A percentile compares a stretch with the other conserved stretches of the same genome.
phyloP scores from a whole-genome alignment of 2,113 vertebrate genomes.

The Pleuronectes platessa region DNA sequence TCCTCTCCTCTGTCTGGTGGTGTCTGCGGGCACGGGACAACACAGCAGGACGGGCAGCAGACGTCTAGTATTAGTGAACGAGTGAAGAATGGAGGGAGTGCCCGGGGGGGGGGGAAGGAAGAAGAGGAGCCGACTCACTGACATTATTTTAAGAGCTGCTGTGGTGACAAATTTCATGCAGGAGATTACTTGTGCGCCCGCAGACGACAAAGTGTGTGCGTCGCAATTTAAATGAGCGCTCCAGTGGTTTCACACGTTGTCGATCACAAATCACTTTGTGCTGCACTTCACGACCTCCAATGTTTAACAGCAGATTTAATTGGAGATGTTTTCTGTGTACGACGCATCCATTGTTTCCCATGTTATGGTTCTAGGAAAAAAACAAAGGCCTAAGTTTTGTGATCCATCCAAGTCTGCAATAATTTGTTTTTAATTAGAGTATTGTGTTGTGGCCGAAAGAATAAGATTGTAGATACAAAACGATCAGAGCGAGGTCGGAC shows the following conservation, averaged over 20 bases:
- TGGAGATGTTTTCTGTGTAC: not conserved
- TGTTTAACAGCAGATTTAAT: too few species aligned
- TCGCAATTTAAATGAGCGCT: conserved; percentile 12
- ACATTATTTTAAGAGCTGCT: conserved; percentile 62
- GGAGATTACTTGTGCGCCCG: conserved; percentile 42
- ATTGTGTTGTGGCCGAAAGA: too few species aligned
- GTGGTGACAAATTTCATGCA: conserved; percentile 55
- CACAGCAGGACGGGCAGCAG: conserved; percentile 30
- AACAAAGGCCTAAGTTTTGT: not conserved
- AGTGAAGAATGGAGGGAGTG: conserved; percentile 34
- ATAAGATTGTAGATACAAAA: too few species aligned
- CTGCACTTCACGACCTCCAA: not conserved
- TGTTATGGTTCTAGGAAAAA: not conserved
- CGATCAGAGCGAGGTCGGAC: too few species aligned
- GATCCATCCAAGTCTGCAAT: too few species aligned
- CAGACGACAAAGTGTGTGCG: conserved; percentile 18
- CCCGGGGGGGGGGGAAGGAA: conserved; percentile 21
- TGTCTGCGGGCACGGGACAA: conserved; percentile 29
- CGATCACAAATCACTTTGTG: not conserved
- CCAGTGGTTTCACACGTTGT: conserved; percentile 10
- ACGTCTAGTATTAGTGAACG: conserved; percentile 55
- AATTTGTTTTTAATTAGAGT: too few species aligned
- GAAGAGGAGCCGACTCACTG: conserved; percentile 3
- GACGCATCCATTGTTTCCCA: not conserved
- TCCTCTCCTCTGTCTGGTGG: conserved; percentile 20